Base-by-base conservation (phyloP, 1,140 invertebrate genomes). In the Mya arenaria region DNA sequence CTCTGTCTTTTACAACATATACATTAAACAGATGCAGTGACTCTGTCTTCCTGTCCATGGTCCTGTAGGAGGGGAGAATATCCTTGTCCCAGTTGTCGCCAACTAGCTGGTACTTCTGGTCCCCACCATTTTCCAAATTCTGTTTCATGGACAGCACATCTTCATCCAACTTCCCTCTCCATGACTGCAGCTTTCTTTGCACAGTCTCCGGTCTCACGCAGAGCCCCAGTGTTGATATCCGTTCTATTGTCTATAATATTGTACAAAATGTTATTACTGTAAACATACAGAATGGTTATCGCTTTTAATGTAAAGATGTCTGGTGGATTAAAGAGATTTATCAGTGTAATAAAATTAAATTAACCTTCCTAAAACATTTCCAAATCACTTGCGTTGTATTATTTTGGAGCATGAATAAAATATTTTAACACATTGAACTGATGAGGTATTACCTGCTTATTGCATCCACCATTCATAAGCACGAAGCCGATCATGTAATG, bases 11-110 rank as follows among this genome's bases (percentile, higher is more conserved):
- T 17, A 84, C 44, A 25, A 36, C 71, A n/a, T 55, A 52, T 2
- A 68, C 62, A 63, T 84, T 81, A 39, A 84, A 84, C 4, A 84
- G 39, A 63, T 84, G 72, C n/a, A 81, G 1, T 8, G 66, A 84
- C 23, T 34, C 19, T 39, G 78, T 84, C 48, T 71, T 71, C 37
- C 58, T 52, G 23, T 84, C 55, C n/a, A 55, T 36, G 8, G 69
- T 73, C 34, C 55, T 56, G 34, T 73, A 73, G 1, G 69, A 73
- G 0, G 55, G 69, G 17, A 73, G 4, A 37, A 73, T 60, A 37
- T 58, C 28, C 30, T 73, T 73, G 32, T 73, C 52, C 52, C 69
- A 73, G 39, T 73, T 73, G 30, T 73, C 69, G 5, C 69, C 48
- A 10, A 73, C 52, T 3, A 73, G 55, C 41, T 73, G 52, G 34